phyloP scores from a whole-genome alignment of 2,797 vertebrate genomes.

The Harpagifer antarcticus region DNA sequence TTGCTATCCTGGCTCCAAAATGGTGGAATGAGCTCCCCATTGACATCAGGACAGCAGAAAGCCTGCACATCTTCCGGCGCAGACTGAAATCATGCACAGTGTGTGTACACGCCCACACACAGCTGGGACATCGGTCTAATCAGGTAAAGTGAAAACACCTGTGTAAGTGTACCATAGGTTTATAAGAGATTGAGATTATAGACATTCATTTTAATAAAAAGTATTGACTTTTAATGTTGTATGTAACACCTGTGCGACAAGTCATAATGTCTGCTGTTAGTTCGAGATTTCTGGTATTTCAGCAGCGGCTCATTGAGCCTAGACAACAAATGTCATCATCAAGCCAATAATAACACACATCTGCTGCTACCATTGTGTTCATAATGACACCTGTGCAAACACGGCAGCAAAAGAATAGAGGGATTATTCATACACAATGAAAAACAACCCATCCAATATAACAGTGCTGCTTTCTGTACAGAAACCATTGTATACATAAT shows the following conservation, averaged over 20 bases:
- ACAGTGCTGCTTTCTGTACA: neutral
- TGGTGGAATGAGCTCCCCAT: too few relatives aligned
- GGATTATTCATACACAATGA: neutral
- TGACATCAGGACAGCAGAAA: too few relatives aligned
- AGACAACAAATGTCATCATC: slow-evolving; percentile 27
- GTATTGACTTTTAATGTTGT: neutral
- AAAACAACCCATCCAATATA: slow-evolving; percentile 9
- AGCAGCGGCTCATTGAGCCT: slow-evolving; percentile 15
- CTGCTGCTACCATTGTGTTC: slow-evolving; percentile 30
- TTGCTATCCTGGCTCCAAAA: too few relatives aligned
- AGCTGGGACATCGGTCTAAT: neutral
- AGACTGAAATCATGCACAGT: neutral
- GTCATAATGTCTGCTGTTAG: neutral
- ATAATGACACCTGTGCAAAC: slow-evolving; percentile 53
- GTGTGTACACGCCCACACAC: neutral
- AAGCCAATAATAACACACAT: slow-evolving; percentile 12
- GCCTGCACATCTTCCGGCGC: too few relatives aligned
- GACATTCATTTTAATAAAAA: neutral
- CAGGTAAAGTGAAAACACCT: neutral
- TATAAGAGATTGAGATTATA: neutral
- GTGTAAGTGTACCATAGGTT: neutral
- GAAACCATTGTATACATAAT: neutral
- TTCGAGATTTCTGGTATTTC: slow-evolving; percentile 1
- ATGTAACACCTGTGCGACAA: neutral
- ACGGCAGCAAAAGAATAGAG: slow-evolving; percentile 8